Evolutionary conservation across 2,113 vertebrate species (phyloP), one percentile per base, ranked within the genome.

Genomic region (Ginglymostoma cirratum): DNA sequence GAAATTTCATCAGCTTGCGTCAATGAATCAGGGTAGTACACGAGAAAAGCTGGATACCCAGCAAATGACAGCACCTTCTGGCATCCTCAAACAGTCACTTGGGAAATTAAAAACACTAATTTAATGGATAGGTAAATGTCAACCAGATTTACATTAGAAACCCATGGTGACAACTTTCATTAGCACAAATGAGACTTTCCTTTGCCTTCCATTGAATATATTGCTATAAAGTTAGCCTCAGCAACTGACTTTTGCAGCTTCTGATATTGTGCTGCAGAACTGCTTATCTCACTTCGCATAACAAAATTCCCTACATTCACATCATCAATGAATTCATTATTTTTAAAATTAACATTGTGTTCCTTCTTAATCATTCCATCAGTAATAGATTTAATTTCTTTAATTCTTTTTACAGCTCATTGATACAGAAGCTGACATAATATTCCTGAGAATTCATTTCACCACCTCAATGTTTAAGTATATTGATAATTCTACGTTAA

Each of bases 101-200:
- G 61, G 89, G 89, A 93, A 93, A 93, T 93, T 93, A 93, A 93
- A 93, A 38, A 65, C 89, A 93, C 61, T 66, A 66, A 66, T 93
- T 93, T 93, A 93, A 93, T 93, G 55, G 89, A 93, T 38, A 93
- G 89, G 34, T 66, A 93, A 93, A 93, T 93, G 89, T 93, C 89
- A 93, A 67, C 89, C 89, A 66, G 61, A 93, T 65, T 92, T 66
- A 21, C 55, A 92, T 38, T 38, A 93, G 34, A 38, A 66, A 65
- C 34, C 61, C 45, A 90, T 14, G 61, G 85, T 61, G 52, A 38
- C 89, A 93, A 17, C 89, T 93, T 93, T 93, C 61, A 38, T 93
- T 93, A 66, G 89, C 34, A 93, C 61, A 67, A 93, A 93, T 93
- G 34, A 93, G 61, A 66, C 61, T 66, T 92, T 30, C 38, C 61